Percentiles rank a stretch among this genome's conserved stretches.
These are phyloP conservation scores for Leptopilina drosophilae DNA, from an alignment of 2,888 invertebrate species.

Conservation along the genomic window DNA sequence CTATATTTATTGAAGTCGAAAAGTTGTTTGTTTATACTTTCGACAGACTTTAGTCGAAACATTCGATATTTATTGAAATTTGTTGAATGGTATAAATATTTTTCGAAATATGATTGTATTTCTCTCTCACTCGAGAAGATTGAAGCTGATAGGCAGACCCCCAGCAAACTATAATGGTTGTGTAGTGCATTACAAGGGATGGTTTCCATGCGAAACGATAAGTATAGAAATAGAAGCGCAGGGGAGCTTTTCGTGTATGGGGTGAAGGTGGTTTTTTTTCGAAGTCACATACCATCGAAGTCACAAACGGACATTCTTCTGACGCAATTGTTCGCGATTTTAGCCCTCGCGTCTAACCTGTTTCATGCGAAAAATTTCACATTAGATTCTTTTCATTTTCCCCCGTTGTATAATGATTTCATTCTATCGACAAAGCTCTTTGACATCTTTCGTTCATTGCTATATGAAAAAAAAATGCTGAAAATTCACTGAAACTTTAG, in stretches of 20 bases:
- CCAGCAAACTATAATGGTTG: constrained; percentile 48
- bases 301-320: constrained; percentile 44
- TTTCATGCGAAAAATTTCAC: neutral
- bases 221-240: constrained; percentile 38
- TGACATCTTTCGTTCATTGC: too few relatives aligned
- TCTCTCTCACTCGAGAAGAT: neutral
- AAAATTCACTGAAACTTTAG: too few relatives aligned
- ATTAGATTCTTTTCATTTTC: too few relatives aligned
- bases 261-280: constrained; percentile 46
- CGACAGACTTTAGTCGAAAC: too few relatives aligned
- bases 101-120: neutral
- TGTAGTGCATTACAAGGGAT: constrained; percentile 50
- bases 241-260: neutral
- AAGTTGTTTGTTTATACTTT: too few relatives aligned
- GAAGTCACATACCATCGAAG: constrained; percentile 43
- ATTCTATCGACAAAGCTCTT: too few relatives aligned
- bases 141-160: constrained; percentile 25
- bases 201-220: constrained; percentile 53
- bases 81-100: too few relatives aligned
- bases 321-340: constrained; percentile 51
- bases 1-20: too few relatives aligned
- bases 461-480: too few relatives aligned
- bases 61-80: too few relatives aligned
- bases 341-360: constrained; percentile 50
- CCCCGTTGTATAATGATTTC: too few relatives aligned